phyloP scores from a whole-genome alignment of 2,797 vertebrate genomes.

The Cossypha polioptera region DNA sequence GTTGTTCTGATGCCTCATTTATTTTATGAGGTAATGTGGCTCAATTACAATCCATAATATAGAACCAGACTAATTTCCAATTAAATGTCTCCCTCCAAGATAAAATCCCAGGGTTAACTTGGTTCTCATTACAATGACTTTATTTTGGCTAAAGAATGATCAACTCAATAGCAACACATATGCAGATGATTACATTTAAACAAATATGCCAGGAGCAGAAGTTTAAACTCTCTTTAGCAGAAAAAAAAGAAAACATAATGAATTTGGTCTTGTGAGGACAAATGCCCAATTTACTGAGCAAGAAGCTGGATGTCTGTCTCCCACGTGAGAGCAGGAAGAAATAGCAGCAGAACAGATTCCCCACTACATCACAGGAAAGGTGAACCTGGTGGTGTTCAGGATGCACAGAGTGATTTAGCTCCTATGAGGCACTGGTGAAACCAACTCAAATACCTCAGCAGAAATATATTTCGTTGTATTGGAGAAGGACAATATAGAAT shows the following conservation, averaged over 20 bases:
- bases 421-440: neutral
- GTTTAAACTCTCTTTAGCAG: neutral
- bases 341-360: neutral
- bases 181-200: constrained; percentile 5
- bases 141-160: constrained; percentile 29
- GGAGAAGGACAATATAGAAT: neutral
- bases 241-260: neutral
- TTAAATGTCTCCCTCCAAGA: neutral
- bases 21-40: constrained; percentile 40
- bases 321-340: neutral
- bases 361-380: neutral
- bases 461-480: neutral
- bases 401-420: neutral
- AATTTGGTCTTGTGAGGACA: neutral
- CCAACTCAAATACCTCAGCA: neutral
- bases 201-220: neutral
- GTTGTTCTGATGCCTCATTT: neutral
- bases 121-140: neutral
- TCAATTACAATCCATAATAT: neutral
- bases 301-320: neutral
- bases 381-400: neutral
- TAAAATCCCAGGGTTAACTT: constrained; percentile 10
- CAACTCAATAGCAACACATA: neutral
- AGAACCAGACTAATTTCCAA: neutral
- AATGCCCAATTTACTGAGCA: neutral